Base-by-base conservation (phyloP, 2,797 vertebrate genomes). In the Taeniopygia guttata region DNA sequence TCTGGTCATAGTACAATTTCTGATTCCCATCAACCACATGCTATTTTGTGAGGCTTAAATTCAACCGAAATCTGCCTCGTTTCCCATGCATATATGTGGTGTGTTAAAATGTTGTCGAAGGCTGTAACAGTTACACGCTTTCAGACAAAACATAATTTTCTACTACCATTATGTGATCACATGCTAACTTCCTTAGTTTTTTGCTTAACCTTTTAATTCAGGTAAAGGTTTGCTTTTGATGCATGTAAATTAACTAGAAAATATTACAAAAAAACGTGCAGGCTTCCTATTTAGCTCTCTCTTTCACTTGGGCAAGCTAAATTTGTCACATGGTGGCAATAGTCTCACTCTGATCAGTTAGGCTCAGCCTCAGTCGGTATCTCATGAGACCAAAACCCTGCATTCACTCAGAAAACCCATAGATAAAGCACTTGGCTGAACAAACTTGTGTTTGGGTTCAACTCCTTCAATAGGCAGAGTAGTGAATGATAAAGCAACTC, bases 11-110 rank as follows among this genome's bases (percentile, higher is more conserved):
- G 8, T 5, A 58, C 5, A 74, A 93, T 17, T 43, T 30, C 40
- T 46, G 30, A 77, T 27, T 20, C 36, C 19, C 21, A 7, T 38
- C 62, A 66, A 13, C 8, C 2, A 0, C 26, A 4, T 5, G 4
- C 3, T 26, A 5, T 30, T 73, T 40, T 59, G 8, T n/a, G 58
- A 51, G 30, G 45, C 26, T 80, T 64, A 45, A 64, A 48, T 75
- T 84, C 46, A 89, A 20, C 18, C 15, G 68, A 32, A 70, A 54
- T 29, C 26, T 29, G 5, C 21, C 23, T 16, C 0, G 0, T 45
- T 78, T 81, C 21, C 32, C 32, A 60, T 49, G 29, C 15, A 52
- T 11, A 34, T 14, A 11, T 11, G 12, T 25, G 17, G 4, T 34
- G 4, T 12, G 13, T 26, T 76, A n/a, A 89, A 60, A 70, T 1